phyloP scores from a whole-genome alignment of 1,140 invertebrate genomes.

The Halotydeus destructor region DNA sequence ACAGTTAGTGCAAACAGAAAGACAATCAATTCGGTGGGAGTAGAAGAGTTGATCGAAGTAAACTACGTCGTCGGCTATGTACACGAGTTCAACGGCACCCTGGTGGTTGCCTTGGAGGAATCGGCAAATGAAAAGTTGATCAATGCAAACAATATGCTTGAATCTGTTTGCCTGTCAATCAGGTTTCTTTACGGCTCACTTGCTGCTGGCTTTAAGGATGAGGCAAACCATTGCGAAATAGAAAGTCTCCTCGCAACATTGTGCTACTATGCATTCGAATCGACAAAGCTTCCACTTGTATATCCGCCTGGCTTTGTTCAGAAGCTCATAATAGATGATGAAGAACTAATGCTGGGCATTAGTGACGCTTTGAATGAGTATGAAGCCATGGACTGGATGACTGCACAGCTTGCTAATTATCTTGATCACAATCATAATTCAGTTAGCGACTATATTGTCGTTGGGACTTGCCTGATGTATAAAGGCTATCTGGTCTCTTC shows the following conservation, averaged over 20 bases:
- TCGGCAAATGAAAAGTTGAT: neutral
- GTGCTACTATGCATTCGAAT: neutral
- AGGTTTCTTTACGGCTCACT: conserved; percentile 8
- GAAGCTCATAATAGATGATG: conserved; percentile 6
- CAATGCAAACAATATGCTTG: neutral
- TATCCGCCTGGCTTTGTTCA: neutral
- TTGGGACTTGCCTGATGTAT: conserved; percentile 7
- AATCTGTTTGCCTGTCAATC: neutral
- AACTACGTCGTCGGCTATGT: neutral
- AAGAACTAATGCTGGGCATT: neutral
- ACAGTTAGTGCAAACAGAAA: neutral
- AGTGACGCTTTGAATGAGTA: conserved; percentile 5
- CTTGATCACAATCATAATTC: neutral
- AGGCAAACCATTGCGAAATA: neutral
- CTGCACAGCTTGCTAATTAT: neutral
- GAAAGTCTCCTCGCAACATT: neutral
- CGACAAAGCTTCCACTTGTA: neutral
- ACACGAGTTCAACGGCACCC: conserved; percentile 3
- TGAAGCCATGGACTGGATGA: conserved; percentile 10
- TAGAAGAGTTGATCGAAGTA: neutral
- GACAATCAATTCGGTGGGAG: neutral
- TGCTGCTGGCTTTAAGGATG: conserved; percentile 6
- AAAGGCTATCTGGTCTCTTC: conserved; percentile 5
- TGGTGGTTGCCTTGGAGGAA: neutral
- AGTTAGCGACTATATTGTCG: neutral